These are phyloP conservation scores for Bimastos eiseni DNA, from an alignment of 2,888 invertebrate genomes.

Conservation along the genomic window DNA sequence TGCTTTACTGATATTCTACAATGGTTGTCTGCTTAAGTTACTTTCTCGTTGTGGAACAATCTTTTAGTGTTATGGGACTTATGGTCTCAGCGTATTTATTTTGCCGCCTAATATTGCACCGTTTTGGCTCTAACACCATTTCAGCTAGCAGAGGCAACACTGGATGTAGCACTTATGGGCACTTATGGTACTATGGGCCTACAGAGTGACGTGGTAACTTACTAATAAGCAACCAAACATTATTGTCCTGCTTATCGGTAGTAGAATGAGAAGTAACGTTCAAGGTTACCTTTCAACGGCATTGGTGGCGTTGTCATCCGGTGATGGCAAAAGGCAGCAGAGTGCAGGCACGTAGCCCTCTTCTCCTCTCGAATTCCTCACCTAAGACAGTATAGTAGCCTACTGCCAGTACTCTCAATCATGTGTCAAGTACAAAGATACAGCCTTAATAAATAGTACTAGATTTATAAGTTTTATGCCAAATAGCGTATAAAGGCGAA, in stretches of 20 bases:
- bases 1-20: too few relatives aligned
- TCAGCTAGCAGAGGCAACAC: too few relatives aligned
- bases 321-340: constrained; percentile 46
- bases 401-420: too few relatives aligned
- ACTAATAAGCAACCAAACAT: not conserved
- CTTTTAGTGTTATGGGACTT: too few relatives aligned
- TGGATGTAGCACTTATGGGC: not conserved
- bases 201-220: too few relatives aligned
- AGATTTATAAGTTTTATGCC: not conserved
- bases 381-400: constrained; percentile 29
- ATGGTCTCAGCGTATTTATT: not conserved
- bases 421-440: not conserved
- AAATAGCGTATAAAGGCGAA: not conserved
- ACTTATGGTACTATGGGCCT: not conserved
- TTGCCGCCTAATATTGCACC: not conserved
- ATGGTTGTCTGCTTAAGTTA: too few relatives aligned
- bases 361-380: constrained; percentile 41
- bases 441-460: not conserved
- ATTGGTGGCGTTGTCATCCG: constrained; percentile 44
- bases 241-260: not conserved
- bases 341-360: constrained; percentile 47
- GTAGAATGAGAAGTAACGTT: not conserved
- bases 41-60: too few relatives aligned
- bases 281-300: constrained; percentile 43
- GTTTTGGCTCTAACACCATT: not conserved